Percentiles rank a stretch among this genome's conserved stretches.
phyloP scores from a whole-genome alignment of 2,888 invertebrate genomes.

The Agriotes lineatus region DNA sequence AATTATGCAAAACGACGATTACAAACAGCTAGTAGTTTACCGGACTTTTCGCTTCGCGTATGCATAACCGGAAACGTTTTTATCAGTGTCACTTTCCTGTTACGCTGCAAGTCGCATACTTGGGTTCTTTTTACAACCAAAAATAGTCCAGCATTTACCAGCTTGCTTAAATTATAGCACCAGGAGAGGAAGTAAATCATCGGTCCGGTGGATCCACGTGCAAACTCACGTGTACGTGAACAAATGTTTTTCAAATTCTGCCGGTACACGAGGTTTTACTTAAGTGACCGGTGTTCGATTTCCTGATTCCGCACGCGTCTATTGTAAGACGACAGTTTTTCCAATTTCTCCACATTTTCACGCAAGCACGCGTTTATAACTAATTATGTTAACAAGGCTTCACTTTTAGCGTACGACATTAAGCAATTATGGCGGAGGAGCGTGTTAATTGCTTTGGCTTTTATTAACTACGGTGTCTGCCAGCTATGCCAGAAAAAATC shows the following conservation, averaged over 20 bases:
- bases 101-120: slow-evolving; percentile 43
- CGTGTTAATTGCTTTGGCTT: neutral
- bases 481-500: neutral
- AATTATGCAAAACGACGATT: no score
- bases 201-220: slow-evolving; percentile 52
- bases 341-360: slow-evolving; percentile 8
- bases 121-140: slow-evolving; percentile 2
- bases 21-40: neutral
- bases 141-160: neutral
- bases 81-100: slow-evolving; percentile 57
- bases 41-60: slow-evolving; percentile 7
- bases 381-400: slow-evolving; percentile 19
- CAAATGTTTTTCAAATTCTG: slow-evolving; percentile 10
- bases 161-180: neutral
- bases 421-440: neutral
- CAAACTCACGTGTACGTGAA: slow-evolving; percentile 46
- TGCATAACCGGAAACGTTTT: slow-evolving; percentile 51
- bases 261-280: slow-evolving; percentile 52
- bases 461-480: neutral
- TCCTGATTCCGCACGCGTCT: slow-evolving; percentile 50
- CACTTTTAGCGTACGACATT: slow-evolving; percentile 22
- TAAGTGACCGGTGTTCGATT: slow-evolving; percentile 48
- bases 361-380: slow-evolving; percentile 26
- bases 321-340: slow-evolving; percentile 39
- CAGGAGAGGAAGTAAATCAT: slow-evolving; percentile 38